Evolutionary conservation across 1,140 invertebrate species (phyloP).

Genomic region (Scaptomyza pallida): DNA sequence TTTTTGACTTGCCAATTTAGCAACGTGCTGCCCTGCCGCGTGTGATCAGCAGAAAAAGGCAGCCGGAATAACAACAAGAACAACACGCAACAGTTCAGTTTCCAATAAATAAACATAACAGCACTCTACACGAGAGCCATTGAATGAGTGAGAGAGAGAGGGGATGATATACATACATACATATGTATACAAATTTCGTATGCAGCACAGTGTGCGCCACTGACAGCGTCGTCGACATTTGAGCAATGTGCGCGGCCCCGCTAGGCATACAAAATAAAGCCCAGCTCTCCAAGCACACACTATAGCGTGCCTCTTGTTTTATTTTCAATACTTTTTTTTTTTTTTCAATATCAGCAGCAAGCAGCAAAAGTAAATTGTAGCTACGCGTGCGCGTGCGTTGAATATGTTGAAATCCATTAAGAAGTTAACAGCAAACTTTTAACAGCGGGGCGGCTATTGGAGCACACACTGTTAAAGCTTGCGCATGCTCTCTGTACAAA

Average conservation of each 20-base stretch:
- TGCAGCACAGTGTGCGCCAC: slow-evolving; percentile 73
- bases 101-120: slow-evolving; percentile 65
- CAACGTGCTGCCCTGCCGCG: slow-evolving; percentile 49
- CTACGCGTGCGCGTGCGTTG: slow-evolving; percentile 74
- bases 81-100: background rate
- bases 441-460: slow-evolving; percentile 39
- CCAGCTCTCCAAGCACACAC: slow-evolving; percentile 27
- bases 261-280: slow-evolving; percentile 69
- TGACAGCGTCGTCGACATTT: slow-evolving; percentile 75
- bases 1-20: slow-evolving; percentile 65
- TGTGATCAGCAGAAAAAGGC: slow-evolving; percentile 24
- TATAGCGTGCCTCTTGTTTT: slow-evolving; percentile 8
- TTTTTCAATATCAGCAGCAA: slow-evolving; percentile 58
- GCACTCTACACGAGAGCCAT: slow-evolving; percentile 53
- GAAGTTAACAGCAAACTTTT: slow-evolving; percentile 25
- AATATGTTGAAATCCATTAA: slow-evolving; percentile 41
- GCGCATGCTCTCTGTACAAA: slow-evolving; percentile 22
- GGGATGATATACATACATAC: background rate
- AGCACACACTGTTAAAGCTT: slow-evolving; percentile 8
- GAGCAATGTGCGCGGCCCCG: slow-evolving; percentile 64
- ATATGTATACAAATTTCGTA: slow-evolving; percentile 54
- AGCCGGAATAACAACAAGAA: background rate
- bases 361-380: slow-evolving; percentile 66
- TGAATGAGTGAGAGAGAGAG: slow-evolving; percentile 16
- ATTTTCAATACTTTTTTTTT: slow-evolving; percentile 19